Conservation (phyloP, 2,113 vertebrate genomes). For the Brachirus orientalis region DNA sequence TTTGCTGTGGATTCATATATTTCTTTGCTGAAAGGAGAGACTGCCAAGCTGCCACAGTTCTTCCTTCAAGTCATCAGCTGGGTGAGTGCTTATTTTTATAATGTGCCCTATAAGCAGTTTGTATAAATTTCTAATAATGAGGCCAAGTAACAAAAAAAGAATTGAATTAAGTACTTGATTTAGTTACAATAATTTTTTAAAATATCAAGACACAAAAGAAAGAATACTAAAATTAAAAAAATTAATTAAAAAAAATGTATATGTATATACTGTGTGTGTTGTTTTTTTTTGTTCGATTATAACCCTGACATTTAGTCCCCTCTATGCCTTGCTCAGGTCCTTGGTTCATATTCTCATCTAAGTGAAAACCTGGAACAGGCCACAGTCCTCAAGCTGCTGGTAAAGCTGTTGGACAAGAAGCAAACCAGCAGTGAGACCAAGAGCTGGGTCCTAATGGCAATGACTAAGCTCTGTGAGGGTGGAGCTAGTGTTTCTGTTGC, state of each 20-base stretch:
- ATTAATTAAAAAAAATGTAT: too few species aligned
- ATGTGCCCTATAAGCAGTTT: not conserved
- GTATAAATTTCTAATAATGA: not conserved
- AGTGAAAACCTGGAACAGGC: constrained; percentile 79
- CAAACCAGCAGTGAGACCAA: constrained; percentile 88
- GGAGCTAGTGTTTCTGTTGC: constrained; percentile 67
- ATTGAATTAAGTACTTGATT: not conserved
- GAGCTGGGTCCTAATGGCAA: constrained; percentile 89
- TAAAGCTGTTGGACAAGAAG: constrained; percentile 81
- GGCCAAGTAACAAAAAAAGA: not conserved
- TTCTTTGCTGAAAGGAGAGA: constrained; percentile 81
- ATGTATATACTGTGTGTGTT: too few species aligned
- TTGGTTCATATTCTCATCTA: constrained; percentile 92
- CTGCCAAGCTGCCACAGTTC: constrained; percentile 86
- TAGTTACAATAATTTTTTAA: not conserved
- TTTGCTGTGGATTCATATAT: constrained; percentile 90
- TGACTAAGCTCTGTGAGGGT: constrained; percentile 86
- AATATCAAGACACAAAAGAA: too few species aligned
- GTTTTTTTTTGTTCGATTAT: not conserved
- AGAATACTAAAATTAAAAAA: too few species aligned
- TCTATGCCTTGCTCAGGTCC: constrained; percentile 80
- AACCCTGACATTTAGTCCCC: not conserved
- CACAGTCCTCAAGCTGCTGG: constrained; percentile 83
- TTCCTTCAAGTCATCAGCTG: constrained; percentile 98
- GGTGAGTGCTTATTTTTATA: constrained; percentile 81